Base-by-base conservation (phyloP, 2,888 invertebrate genomes). In the Xiphydria camelus region DNA sequence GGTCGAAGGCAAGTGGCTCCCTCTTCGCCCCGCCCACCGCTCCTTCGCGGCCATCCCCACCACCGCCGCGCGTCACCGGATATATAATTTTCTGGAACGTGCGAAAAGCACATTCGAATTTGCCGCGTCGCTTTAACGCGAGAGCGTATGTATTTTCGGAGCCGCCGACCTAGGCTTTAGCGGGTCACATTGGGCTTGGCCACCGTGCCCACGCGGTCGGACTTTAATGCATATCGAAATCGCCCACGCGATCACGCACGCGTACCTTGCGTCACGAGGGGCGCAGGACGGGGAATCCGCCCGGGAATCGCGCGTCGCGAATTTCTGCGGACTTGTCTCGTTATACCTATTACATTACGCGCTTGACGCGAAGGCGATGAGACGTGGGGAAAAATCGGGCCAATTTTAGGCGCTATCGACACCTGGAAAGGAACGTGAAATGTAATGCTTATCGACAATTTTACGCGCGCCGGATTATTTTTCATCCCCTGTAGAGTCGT, bases 101-200 rank as follows among this genome's bases (percentile, higher is more conserved):
- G 29, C 15, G 15, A 29, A 29, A 29, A 29, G 29, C n/a, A n/a
- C n/a, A n/a, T n/a, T n/a, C n/a, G n/a, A 9, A 2, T 23, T 9
- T 23, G 2, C 10, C n/a, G 10, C 23, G 23, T 23, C 23, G 23
- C 23, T 4, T n/a, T 29, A 15, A 29, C 29, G 15, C 29, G 29
- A 29, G 29, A 29, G 29, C 29, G 15, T 14, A 29, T 14, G 29
- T 29, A 29, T 29, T 29, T 29, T 29, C 14, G 15, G 29, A 29
- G 29, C 29, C 29, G 12, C 29, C 15, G 29, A 29, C 29, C 29
- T 29, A 29, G 29, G 29, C 12, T 15, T 29, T 29, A 29, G 15
- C 29, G 29, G 29, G 29, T 29, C 29, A 29, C 29, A 29, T 29
- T 29, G 29, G 29, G 29, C 29, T 29, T 29, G 29, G 29, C 29